Conservation (phyloP, 2,888 invertebrate genomes). For the Chrysolina americana region DNA sequence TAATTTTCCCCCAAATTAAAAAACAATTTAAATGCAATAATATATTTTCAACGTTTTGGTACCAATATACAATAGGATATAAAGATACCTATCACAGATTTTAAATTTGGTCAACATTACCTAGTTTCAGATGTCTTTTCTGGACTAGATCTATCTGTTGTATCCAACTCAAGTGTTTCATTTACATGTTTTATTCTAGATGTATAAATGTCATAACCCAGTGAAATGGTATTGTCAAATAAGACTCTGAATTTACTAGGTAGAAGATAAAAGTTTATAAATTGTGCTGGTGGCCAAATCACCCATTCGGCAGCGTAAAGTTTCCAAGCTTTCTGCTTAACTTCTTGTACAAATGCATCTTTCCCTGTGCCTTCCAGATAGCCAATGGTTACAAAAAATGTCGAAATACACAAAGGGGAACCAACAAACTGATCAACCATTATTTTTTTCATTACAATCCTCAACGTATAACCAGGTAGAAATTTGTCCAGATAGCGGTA, state of each 20-base stretch:
- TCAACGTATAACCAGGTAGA: constrained; percentile 79
- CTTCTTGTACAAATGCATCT: constrained; percentile 77
- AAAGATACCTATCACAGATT: constrained; percentile 17
- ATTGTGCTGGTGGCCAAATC: constrained; percentile 94
- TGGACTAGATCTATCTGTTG: neutral
- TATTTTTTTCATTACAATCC: constrained; percentile 82
- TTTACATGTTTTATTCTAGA: constrained; percentile 81
- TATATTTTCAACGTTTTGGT: constrained; percentile 3
- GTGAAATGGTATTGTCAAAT: constrained; percentile 88
- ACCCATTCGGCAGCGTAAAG: constrained; percentile 91
- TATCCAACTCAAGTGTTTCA: neutral
- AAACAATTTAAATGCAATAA: no score
- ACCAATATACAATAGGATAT: constrained; percentile 14
- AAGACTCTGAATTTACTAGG: constrained; percentile 87
- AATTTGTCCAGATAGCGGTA: constrained; percentile 82
- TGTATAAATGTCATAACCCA: constrained; percentile 89
- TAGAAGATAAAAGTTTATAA: constrained; percentile 91
- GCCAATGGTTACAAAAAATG: constrained; percentile 84
- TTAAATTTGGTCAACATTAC: neutral
- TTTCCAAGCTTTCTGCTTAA: constrained; percentile 81
- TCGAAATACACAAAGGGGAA: constrained; percentile 84
- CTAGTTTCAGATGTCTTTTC: neutral
- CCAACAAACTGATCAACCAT: constrained; percentile 86
- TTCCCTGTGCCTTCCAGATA: constrained; percentile 78
- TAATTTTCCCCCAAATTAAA: no score